These are phyloP conservation scores for Metalampra italica DNA, from an alignment of 2,888 invertebrate genomes.

Conservation along the genomic window DNA sequence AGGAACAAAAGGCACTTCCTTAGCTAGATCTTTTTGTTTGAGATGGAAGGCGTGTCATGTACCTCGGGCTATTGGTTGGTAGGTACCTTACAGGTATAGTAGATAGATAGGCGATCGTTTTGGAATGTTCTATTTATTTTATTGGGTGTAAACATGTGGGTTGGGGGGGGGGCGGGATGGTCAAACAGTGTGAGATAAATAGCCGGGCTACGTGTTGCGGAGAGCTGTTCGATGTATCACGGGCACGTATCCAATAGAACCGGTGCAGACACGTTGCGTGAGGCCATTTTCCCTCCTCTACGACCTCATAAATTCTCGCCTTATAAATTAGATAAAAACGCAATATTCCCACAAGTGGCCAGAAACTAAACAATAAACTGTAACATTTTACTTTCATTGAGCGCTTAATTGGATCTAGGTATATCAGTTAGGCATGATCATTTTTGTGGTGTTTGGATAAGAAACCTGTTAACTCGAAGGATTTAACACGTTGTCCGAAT, in stretches of 20 bases:
- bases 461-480: no score
- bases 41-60: not conserved
- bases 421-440: no score
- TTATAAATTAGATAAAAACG: slow-evolving; percentile 63
- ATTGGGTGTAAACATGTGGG: slow-evolving; percentile 42
- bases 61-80: not conserved
- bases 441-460: no score
- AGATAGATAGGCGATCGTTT: slow-evolving; percentile 1
- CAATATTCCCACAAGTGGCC: slow-evolving; percentile 31
- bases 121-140: slow-evolving; percentile 28
- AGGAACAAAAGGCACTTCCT: not conserved
- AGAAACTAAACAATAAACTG: slow-evolving; percentile 2
- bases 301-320: slow-evolving; percentile 57
- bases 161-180: slow-evolving; percentile 18
- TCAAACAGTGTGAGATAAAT: slow-evolving; percentile 51
- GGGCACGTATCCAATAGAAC: slow-evolving; percentile 59
- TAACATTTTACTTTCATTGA: not conserved
- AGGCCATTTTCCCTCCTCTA: slow-evolving; percentile 51
- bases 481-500: no score
- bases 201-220: slow-evolving; percentile 47
- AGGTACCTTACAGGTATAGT: not conserved
- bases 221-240: slow-evolving; percentile 50
- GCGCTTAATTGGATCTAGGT: not conserved
- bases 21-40: not conserved
- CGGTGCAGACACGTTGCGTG: slow-evolving; percentile 55